Base-by-base conservation (phyloP, 2,888 invertebrate species). In the Pegoplata infirma region DNA sequence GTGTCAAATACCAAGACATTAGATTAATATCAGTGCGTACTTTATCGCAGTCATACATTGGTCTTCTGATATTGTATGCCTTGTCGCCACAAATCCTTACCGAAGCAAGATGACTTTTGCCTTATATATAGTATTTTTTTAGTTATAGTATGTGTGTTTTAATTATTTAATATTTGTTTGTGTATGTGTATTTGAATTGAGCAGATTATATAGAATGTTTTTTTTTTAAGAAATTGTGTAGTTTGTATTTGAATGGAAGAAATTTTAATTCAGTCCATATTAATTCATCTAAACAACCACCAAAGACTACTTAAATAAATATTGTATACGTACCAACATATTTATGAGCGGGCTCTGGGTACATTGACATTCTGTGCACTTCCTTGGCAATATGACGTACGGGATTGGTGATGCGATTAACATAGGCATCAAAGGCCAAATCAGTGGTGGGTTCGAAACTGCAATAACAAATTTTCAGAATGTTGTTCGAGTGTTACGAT, bases 1-100 rank as follows among this genome's bases (percentile, higher is more conserved):
- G 94, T 91, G 94, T 94, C 91, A 94, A 93, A 92, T 96, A 96
- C 92, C 94, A 96, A 88, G 96, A 96, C 88, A 96, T 92, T 86
- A 95, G 93, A 88, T 95, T 95, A 90, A 96, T 95, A 91, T 96
- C 96, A 90, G 93, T 95, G 90, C 93, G 93, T 89, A 96, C 93
- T 90, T 94, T 94, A 86, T 95, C 94, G 88, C 93, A 92, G 81
- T 90, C 90, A 85, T 91, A 91, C 82, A 94, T 93, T 80, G 94
- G 93, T 86, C 93, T 92, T 87, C 96, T 93, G 89, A 93, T 92
- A 86, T 94, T 92, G 90, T 94, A 94, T 84, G 93, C 93, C 90
- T 93, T 94, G 86, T 94, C 94, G 86, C 95, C 96, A 88, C 95
- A 93, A 91, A 95, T 96, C 88, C 94, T 93, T 88, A 96, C 92